Evolutionary conservation across 1,140 invertebrate genomes (phyloP).

Genomic region (Phymastichus coffea): DNA sequence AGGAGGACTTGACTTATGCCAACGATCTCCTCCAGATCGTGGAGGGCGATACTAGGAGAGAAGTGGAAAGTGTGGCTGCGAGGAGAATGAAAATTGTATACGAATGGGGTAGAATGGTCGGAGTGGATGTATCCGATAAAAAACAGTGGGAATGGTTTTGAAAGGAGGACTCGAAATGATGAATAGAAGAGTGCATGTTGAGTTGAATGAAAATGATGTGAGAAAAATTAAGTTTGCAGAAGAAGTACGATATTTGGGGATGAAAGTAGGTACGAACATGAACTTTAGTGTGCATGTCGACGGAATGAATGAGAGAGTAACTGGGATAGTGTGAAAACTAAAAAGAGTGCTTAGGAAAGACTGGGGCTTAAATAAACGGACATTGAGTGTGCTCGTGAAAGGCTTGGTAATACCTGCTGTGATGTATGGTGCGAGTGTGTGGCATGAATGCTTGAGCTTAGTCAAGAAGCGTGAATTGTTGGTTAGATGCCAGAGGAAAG

Average conservation of each 20-base stretch:
- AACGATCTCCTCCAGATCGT: conserved; percentile 31
- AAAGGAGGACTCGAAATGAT: conserved; percentile 1
- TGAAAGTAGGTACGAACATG: conserved; percentile 21
- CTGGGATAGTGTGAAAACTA: neutral
- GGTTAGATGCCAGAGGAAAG: too few relatives aligned
- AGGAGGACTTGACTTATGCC: conserved; percentile 38
- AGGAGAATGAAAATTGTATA: neutral
- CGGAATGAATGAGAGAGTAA: neutral
- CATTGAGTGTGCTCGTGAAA: conserved; percentile 24
- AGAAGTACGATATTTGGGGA: conserved; percentile 29
- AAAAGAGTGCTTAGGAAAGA: conserved; percentile 9
- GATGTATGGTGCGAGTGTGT: too few relatives aligned
- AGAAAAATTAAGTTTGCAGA: conserved; percentile 10
- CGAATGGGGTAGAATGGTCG: neutral
- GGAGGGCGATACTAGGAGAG: conserved; percentile 15
- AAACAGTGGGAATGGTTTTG: conserved; percentile 25
- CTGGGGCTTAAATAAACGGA: conserved; percentile 7
- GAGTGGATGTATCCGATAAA: conserved; percentile 5
- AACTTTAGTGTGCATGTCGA: conserved; percentile 24
- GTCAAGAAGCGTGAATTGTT: too few relatives aligned
- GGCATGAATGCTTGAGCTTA: too few relatives aligned
- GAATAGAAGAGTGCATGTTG: conserved; percentile 4
- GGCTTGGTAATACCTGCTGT: too few relatives aligned
- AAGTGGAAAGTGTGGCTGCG: conserved; percentile 11
- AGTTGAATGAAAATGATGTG: neutral